Conservation (phyloP, 2,797 vertebrate species). For the Rhynchonycteris naso region DNA sequence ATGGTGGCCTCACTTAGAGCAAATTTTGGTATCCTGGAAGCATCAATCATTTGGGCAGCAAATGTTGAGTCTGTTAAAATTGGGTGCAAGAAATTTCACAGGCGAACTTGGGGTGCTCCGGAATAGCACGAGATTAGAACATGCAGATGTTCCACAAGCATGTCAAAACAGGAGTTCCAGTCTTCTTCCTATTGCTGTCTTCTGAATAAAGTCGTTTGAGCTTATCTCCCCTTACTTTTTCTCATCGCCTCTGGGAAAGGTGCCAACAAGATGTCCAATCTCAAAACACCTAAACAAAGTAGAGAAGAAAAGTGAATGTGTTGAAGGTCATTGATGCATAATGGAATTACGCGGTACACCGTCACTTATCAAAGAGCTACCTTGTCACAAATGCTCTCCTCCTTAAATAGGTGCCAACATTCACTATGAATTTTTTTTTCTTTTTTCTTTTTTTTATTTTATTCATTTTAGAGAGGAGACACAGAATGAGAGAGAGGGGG, state of each 20-base stretch:
- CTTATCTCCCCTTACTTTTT: neutral
- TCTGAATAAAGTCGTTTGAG: neutral
- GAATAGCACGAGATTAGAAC: neutral
- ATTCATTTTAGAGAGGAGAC: too few relatives aligned
- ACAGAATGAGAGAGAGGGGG: too few relatives aligned
- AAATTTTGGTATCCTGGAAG: neutral
- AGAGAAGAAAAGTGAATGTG: neutral
- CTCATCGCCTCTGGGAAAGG: neutral
- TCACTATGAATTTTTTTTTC: neutral
- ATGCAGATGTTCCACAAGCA: neutral
- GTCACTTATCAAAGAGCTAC: neutral
- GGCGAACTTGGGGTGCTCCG: neutral
- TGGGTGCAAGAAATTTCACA: neutral
- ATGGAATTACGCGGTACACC: too few relatives aligned
- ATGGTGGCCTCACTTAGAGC: neutral
- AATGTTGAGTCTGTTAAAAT: neutral
- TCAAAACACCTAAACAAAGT: neutral
- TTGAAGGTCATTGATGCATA: too few relatives aligned
- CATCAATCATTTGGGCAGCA: neutral
- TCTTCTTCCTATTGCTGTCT: neutral
- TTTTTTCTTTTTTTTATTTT: too few relatives aligned
- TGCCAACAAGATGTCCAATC: neutral
- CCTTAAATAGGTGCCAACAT: neutral
- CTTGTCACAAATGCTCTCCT: neutral
- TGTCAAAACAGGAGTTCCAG: accelerated